Percentiles rank a stretch among this genome's conserved stretches.
Evolutionary conservation across 2,888 invertebrate genomes (phyloP).

Genomic region (Drosophila picticornis): DNA sequence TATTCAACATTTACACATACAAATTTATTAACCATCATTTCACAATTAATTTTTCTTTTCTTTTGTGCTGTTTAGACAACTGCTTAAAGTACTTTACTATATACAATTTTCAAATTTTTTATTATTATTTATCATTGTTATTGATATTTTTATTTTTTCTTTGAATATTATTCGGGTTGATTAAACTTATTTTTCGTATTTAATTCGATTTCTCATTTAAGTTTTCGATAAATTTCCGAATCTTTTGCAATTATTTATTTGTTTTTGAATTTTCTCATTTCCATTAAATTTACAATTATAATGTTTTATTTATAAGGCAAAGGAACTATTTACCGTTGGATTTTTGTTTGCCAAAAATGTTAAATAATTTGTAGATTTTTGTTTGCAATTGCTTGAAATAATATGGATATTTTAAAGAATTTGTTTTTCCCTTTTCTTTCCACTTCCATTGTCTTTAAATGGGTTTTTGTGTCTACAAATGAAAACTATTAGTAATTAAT

Average conservation of each 20-base stretch:
- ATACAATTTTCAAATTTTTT: conserved; percentile 43
- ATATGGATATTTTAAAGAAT: conserved; percentile 29
- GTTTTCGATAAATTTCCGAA: conserved; percentile 1
- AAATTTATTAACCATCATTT: conserved; percentile 57
- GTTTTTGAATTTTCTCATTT: conserved; percentile 6
- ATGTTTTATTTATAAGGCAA: conserved; percentile 71
- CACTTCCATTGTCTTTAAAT: conserved; percentile 17
- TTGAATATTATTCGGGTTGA: conserved; percentile 4
- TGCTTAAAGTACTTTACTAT: conserved; percentile 38
- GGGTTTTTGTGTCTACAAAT: conserved; percentile 59
- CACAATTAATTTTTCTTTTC: conserved; percentile 40
- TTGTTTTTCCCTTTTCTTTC: conserved; percentile 7
- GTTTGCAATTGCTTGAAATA: conserved; percentile 36
- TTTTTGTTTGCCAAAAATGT: conserved; percentile 81
- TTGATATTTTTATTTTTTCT: conserved; percentile 1
- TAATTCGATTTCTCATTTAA: background rate
- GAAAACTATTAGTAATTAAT: conserved; percentile 56
- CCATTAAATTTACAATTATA: conserved; percentile 50
- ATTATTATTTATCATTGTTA: conserved; percentile 14
- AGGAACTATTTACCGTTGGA: conserved; percentile 84
- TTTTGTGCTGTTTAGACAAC: conserved; percentile 39
- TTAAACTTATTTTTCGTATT: conserved; percentile 22
- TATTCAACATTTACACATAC: conserved; percentile 63
- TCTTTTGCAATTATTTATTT: background rate
- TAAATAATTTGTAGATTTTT: conserved; percentile 53